These are phyloP conservation scores for Hipparchia sbordonii DNA, from an alignment of 2,888 invertebrate species.

Conservation along the genomic window DNA sequence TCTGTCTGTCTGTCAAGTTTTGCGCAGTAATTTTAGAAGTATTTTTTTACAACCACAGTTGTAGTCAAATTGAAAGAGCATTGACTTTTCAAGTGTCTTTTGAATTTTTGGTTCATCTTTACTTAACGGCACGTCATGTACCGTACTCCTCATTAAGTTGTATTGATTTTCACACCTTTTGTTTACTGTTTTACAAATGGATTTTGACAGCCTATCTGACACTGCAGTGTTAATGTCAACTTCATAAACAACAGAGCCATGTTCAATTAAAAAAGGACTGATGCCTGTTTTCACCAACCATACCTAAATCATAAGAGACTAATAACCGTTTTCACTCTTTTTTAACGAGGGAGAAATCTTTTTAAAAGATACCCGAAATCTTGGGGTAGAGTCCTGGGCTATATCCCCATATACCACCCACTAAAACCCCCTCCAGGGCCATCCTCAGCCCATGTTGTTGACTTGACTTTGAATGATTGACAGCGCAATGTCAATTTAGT, in stretches of 20 bases:
- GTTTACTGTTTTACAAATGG: conserved; percentile 10
- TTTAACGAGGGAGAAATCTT: too few species aligned
- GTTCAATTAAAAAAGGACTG: background rate
- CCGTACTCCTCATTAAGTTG: conserved; percentile 21
- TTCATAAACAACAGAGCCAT: background rate
- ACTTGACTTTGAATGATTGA: too few species aligned
- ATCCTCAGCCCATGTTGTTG: too few species aligned
- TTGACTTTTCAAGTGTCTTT: conserved; percentile 31
- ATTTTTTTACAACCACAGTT: background rate
- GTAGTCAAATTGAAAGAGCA: conserved; percentile 30
- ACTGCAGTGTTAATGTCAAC: background rate
- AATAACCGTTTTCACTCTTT: too few species aligned
- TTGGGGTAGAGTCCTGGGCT: too few species aligned
- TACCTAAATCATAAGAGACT: too few species aligned
- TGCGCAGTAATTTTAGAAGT: too few species aligned
- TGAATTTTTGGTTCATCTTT: conserved; percentile 22
- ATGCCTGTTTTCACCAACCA: background rate
- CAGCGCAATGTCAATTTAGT: too few species aligned
- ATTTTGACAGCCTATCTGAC: background rate
- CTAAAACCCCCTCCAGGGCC: too few species aligned
- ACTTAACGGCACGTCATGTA: conserved; percentile 35
- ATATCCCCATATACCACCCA: too few species aligned
- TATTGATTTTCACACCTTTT: conserved; percentile 28
- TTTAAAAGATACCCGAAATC: too few species aligned
- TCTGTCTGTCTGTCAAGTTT: background rate